These are phyloP conservation scores for Coregonus clupeaformis DNA, from an alignment of 2,113 vertebrate species.

Conservation along the genomic window DNA sequence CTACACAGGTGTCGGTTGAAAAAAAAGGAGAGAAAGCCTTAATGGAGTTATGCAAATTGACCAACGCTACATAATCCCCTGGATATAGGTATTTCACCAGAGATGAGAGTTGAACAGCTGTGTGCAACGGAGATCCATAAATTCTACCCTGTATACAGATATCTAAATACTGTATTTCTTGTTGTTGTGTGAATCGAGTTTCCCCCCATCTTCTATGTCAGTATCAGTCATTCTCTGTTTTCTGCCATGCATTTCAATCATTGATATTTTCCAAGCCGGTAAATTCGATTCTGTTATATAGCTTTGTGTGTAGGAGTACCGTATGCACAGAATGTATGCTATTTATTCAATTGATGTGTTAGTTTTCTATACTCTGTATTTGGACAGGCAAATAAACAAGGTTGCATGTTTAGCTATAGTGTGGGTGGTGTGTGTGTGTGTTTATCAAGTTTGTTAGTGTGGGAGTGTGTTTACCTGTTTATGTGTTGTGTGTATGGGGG, in stretches of 20 bases:
- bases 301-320: background rate
- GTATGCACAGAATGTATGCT: background rate
- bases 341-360: background rate
- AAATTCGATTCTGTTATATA: background rate
- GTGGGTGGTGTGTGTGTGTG: background rate
- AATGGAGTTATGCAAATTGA: conserved; percentile 70
- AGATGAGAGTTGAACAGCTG: conserved; percentile 56
- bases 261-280: conserved; percentile 3
- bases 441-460: conserved; percentile 35
- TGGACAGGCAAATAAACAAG: background rate
- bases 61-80: conserved; percentile 57
- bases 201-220: conserved; percentile 12
- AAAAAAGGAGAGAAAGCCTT: conserved; percentile 39
- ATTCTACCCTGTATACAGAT: conserved; percentile 8
- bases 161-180: conserved; percentile 34
- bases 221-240: conserved; percentile 37
- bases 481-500: conserved; percentile 32
- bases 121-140: conserved; percentile 36
- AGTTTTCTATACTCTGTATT: too few relatives aligned
- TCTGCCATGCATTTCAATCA: background rate
- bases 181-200: conserved; percentile 49
- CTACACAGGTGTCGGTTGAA: conserved; percentile 62
- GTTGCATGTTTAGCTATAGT: background rate
- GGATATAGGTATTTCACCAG: conserved; percentile 55
- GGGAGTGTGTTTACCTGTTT: conserved; percentile 60